Percentiles rank a stretch among this genome's conserved stretches.
Evolutionary conservation across 2,888 invertebrate species (phyloP).

Genomic region (Conchocele bisecta): DNA sequence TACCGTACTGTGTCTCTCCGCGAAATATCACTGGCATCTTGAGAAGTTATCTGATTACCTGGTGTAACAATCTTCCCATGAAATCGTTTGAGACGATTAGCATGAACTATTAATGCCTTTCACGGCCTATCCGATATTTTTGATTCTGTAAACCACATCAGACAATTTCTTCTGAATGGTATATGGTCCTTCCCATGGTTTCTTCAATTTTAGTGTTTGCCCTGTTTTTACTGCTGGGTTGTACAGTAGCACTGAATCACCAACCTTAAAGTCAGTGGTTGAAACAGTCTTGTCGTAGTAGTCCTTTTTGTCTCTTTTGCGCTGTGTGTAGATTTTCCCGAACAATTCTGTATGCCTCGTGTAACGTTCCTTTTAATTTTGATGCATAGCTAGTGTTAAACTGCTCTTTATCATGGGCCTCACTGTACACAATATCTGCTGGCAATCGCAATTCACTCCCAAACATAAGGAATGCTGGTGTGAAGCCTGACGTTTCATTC

Average conservation of each 20-base stretch:
- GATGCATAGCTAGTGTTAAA: neutral
- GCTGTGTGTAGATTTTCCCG: neutral
- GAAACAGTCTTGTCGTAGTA: neutral
- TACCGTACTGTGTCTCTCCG: too few species aligned
- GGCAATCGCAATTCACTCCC: neutral
- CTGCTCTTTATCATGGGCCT: too few species aligned
- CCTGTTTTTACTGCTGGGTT: neutral
- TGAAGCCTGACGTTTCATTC: neutral
- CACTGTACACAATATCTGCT: too few species aligned
- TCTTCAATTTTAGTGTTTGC: neutral
- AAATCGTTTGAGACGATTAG: too few species aligned
- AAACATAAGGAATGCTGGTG: neutral
- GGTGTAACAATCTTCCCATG: too few species aligned
- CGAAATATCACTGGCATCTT: too few species aligned
- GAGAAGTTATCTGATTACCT: too few species aligned
- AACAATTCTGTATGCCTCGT: neutral
- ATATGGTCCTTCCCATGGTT: neutral
- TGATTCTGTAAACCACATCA: neutral
- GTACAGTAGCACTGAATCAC: neutral
- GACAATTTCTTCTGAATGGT: neutral
- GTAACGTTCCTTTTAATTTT: neutral
- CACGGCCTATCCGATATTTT: too few species aligned
- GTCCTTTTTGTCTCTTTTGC: neutral
- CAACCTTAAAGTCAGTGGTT: neutral
- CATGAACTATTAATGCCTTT: too few species aligned